These are phyloP conservation scores for Halcyon leucocephala DNA, from an alignment of 2,797 vertebrate species.

Conservation along the genomic window DNA sequence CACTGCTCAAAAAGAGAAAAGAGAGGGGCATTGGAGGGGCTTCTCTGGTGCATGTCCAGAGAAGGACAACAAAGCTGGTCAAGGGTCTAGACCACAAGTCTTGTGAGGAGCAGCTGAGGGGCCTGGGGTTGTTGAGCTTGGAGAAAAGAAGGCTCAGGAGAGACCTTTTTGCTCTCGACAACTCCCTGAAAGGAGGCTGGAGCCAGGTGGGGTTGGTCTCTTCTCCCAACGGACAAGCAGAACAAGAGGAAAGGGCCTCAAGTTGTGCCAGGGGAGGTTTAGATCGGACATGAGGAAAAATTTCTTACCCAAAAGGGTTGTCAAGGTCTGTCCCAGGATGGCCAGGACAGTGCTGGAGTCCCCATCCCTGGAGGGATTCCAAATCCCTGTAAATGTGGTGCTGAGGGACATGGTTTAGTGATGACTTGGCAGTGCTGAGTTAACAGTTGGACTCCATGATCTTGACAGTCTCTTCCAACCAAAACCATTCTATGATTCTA, in stretches of 20 bases:
- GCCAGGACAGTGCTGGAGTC: not conserved
- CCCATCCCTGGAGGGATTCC: not conserved
- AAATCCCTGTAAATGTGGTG: not conserved
- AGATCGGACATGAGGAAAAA: not conserved
- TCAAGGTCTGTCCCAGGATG: not conserved
- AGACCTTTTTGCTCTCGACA: not conserved
- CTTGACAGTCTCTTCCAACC: not conserved
- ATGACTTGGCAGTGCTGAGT: not conserved
- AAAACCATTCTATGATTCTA: not conserved
- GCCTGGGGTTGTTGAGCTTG: not conserved
- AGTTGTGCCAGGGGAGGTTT: not conserved
- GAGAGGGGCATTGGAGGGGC: not conserved
- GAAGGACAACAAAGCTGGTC: not conserved
- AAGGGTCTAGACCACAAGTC: not conserved
- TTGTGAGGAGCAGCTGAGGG: not conserved
- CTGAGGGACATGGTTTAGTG: not conserved
- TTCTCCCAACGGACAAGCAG: not conserved
- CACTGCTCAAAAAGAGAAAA: not conserved
- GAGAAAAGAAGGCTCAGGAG: not conserved
- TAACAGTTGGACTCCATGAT: not conserved
- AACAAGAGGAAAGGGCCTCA: not conserved
- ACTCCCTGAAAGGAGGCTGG: not conserved
- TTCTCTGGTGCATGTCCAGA: not conserved
- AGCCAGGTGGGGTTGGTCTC: not conserved
- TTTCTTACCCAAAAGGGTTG: not conserved